These are phyloP conservation scores for Ceyx melanurus DNA, from an alignment of 2,113 vertebrate genomes.

Conservation along the genomic window DNA sequence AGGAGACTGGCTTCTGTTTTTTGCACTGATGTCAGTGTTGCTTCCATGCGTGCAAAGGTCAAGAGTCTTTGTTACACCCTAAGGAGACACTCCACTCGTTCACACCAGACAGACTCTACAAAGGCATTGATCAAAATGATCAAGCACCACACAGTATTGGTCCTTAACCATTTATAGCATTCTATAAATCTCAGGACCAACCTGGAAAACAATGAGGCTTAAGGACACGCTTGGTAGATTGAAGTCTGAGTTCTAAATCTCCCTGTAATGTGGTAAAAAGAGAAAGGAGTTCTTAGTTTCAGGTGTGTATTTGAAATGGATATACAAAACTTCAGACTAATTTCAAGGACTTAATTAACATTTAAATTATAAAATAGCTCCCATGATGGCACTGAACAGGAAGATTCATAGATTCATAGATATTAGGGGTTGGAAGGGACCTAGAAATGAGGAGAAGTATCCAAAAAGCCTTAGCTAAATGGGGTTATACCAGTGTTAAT, in stretches of 20 bases:
- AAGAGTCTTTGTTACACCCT: background rate
- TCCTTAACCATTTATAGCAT: background rate
- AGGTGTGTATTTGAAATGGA: background rate
- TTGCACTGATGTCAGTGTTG: slow-evolving; percentile 10
- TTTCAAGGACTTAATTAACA: background rate
- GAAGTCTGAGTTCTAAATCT: background rate
- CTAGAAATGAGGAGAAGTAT: background rate
- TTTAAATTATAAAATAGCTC: background rate
- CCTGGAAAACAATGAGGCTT: background rate
- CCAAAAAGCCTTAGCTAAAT: background rate
- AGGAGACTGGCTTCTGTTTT: background rate
- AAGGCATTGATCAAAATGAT: slow-evolving; percentile 29
- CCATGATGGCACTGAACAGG: background rate
- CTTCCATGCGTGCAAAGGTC: slow-evolving; percentile 28
- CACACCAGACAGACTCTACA: background rate
- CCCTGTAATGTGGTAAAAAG: background rate
- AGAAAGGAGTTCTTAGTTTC: background rate
- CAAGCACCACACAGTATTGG: background rate
- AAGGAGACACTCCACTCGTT: background rate
- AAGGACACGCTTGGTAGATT: background rate
- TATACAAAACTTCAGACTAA: background rate
- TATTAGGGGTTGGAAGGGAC: too few relatives aligned
- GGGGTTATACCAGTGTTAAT: background rate
- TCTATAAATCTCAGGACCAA: background rate
- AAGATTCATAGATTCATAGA: background rate